These are phyloP conservation scores for Puma concolor DNA, from an alignment of 2,113 vertebrate species.

Conservation along the genomic window DNA sequence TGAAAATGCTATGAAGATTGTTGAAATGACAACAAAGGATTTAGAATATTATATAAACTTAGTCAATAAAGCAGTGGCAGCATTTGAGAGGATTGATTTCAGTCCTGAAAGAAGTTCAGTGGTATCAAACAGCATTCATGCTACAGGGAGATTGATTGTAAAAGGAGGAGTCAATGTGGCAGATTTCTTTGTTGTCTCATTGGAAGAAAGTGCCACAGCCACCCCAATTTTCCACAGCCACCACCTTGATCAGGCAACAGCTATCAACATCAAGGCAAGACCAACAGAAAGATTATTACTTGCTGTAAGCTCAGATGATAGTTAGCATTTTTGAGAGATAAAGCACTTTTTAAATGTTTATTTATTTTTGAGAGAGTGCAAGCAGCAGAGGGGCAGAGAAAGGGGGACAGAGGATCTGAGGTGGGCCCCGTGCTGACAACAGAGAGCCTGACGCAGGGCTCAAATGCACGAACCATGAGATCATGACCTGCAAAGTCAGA, in stretches of 20 bases:
- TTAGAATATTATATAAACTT: background rate
- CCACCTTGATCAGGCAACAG: background rate
- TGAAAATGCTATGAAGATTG: background rate
- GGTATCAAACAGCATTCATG: background rate
- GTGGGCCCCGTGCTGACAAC: background rate
- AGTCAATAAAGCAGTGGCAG: background rate
- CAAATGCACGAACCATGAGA: background rate
- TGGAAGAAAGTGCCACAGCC: background rate
- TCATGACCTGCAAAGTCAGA: background rate
- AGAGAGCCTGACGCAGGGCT: background rate
- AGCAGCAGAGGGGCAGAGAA: background rate
- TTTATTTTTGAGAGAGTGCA: background rate
- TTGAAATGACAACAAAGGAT: background rate
- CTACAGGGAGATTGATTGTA: background rate
- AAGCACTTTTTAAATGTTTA: background rate
- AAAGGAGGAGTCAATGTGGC: background rate
- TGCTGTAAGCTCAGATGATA: background rate
- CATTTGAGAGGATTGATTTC: background rate
- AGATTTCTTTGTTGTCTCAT: background rate
- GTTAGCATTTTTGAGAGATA: background rate
- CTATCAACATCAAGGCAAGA: background rate
- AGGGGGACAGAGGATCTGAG: background rate
- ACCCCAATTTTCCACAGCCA: background rate
- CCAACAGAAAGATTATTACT: background rate
- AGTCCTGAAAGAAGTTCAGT: background rate